Conservation (phyloP, 2,113 vertebrate species). For the Nerophis lumbriciformis region DNA sequence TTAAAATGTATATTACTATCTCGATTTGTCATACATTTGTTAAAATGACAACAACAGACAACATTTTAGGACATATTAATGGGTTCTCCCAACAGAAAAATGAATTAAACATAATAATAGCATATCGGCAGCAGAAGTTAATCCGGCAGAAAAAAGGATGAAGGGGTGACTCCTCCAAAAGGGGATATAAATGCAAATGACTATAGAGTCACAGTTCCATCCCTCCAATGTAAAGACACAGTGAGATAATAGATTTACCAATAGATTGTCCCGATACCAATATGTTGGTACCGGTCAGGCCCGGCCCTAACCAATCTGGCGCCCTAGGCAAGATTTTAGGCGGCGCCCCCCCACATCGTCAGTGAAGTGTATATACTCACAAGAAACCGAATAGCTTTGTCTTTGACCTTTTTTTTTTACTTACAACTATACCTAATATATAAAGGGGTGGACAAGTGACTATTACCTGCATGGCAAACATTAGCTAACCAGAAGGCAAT, state of each 20-base stretch:
- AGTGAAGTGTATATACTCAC: too few species aligned
- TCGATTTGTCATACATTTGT: slow-evolving; percentile 47
- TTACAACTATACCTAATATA: too few species aligned
- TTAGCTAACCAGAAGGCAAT: too few species aligned
- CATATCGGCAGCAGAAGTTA: slow-evolving; percentile 28
- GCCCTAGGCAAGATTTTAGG: too few species aligned
- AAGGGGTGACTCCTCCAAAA: slow-evolving; percentile 18
- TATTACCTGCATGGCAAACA: too few species aligned
- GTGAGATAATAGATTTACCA: slow-evolving; percentile 21
- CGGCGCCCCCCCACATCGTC: too few species aligned
- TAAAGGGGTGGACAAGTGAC: too few species aligned
- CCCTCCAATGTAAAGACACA: slow-evolving; percentile 39
- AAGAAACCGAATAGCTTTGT: too few species aligned
- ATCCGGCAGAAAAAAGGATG: slow-evolving; percentile 22
- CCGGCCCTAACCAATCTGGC: too few species aligned
- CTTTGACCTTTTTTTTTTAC: too few species aligned
- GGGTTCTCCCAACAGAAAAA: slow-evolving; percentile 9
- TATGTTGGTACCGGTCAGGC: too few species aligned
- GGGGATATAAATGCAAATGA: slow-evolving; percentile 37
- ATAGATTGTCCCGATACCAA: too few species aligned
- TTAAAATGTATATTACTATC: slow-evolving; percentile 58
- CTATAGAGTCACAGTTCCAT: slow-evolving; percentile 31
- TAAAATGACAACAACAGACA: slow-evolving; percentile 35
- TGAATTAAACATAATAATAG: slow-evolving; percentile 33
- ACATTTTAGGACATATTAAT: slow-evolving; percentile 1